Evolutionary conservation across 2,113 vertebrate species (phyloP).

Genomic region (Probosciger aterrimus): DNA sequence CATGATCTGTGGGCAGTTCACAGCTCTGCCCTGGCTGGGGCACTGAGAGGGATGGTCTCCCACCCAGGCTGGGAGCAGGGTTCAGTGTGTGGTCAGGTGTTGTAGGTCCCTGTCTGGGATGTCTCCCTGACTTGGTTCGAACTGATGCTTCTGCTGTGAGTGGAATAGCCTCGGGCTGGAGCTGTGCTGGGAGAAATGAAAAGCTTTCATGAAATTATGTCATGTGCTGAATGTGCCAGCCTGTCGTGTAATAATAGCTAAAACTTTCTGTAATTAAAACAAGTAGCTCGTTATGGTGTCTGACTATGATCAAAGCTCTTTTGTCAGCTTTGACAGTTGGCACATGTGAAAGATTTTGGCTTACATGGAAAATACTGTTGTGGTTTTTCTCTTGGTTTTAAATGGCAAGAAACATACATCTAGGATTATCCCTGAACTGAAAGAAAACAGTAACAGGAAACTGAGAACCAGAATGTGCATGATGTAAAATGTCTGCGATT

Average conservation of each 20-base stretch:
- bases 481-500: neutral
- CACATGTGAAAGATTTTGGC: slow-evolving; percentile 60
- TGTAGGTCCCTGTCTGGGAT: neutral
- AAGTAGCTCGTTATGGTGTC: slow-evolving; percentile 66
- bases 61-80: neutral
- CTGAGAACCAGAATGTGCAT: slow-evolving; percentile 13
- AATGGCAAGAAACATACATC: slow-evolving; percentile 40
- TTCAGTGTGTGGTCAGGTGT: neutral
- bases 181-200: slow-evolving; percentile 37
- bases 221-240: slow-evolving; percentile 55
- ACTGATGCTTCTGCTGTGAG: neutral
- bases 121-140: neutral
- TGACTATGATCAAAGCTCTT: slow-evolving; percentile 66
- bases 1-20: neutral
- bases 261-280: slow-evolving; percentile 70
- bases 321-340: slow-evolving; percentile 62
- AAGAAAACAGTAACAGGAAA: slow-evolving; percentile 49
- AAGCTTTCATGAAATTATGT: slow-evolving; percentile 54
- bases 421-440: slow-evolving; percentile 42
- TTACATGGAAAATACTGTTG: slow-evolving; percentile 54
- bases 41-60: neutral
- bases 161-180: slow-evolving; percentile 55
- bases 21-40: neutral
- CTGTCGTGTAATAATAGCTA: slow-evolving; percentile 40
- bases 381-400: slow-evolving; percentile 57